Conservation (phyloP, 2,888 invertebrate species). For the Desoria tigrina region DNA sequence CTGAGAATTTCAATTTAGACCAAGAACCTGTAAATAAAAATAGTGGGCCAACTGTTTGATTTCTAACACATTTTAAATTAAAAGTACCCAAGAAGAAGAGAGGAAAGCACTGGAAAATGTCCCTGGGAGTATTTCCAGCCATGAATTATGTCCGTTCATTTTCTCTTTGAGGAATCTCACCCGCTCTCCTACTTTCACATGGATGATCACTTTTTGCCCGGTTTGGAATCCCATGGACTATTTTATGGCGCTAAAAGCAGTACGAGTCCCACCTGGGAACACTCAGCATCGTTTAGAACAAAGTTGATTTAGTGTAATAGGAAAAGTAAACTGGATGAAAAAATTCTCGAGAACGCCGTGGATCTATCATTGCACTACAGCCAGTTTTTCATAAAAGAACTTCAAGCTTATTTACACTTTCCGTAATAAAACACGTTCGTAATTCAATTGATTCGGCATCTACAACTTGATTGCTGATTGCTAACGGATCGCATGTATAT, state of each 20-base stretch:
- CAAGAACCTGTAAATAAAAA: constrained; percentile 12
- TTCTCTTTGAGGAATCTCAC: constrained; percentile 10
- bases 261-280: constrained; percentile 41
- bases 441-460: too few species aligned
- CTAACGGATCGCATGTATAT: too few species aligned
- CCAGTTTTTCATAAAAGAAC: too few species aligned
- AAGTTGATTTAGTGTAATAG: constrained; percentile 44
- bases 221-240: constrained; percentile 38
- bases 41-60: constrained; percentile 35
- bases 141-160: constrained; percentile 15
- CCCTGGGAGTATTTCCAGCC: neutral
- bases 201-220: neutral
- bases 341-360: too few species aligned
- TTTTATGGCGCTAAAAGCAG: constrained; percentile 43
- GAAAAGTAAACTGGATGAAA: constrained; percentile 15
- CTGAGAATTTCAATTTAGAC: constrained; percentile 27
- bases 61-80: constrained; percentile 50
- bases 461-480: too few species aligned
- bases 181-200: constrained; percentile 9
- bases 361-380: too few species aligned
- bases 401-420: too few species aligned
- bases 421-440: too few species aligned
- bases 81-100: constrained; percentile 14
- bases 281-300: constrained; percentile 39
- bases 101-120: constrained; percentile 5